Conservation (phyloP, 2,113 vertebrate genomes). For the Phylloscopus whistleri region DNA sequence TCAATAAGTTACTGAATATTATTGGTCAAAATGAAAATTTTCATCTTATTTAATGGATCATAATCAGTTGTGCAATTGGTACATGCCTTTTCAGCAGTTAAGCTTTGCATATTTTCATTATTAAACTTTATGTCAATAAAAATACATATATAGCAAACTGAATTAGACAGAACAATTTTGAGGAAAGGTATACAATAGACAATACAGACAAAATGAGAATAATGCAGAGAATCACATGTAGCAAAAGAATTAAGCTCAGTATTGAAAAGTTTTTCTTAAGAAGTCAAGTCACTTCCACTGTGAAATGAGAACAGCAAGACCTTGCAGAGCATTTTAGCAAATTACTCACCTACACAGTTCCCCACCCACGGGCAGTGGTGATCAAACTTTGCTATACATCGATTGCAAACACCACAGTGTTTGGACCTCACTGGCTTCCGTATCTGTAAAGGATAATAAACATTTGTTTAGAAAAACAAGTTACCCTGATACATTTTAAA, state of each 20-base stretch:
- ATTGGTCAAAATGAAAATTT: neutral
- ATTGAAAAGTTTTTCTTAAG: neutral
- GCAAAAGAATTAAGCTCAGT: neutral
- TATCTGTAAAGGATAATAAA: slow-evolving; percentile 78
- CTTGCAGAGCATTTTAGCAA: neutral
- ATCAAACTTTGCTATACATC: slow-evolving; percentile 98
- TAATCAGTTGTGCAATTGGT: neutral
- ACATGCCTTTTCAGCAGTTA: neutral
- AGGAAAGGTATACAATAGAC: rapidly evolving
- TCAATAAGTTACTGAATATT: neutral
- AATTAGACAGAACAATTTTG: neutral
- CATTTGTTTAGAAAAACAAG: neutral
- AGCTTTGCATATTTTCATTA: neutral
- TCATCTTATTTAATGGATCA: neutral
- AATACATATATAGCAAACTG: neutral
- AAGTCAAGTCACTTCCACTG: neutral
- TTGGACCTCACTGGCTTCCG: slow-evolving; percentile 98
- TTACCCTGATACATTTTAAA: neutral
- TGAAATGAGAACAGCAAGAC: neutral
- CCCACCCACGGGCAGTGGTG: slow-evolving; percentile 99
- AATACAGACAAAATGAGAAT: neutral
- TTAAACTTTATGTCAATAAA: neutral
- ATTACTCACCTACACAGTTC: slow-evolving; percentile 95
- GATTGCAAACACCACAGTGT: slow-evolving; percentile 97
- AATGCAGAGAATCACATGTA: neutral